Percentiles rank a stretch among this genome's conserved stretches.
Conservation (phyloP, 2,113 vertebrate genomes). For the Spea multiplicata region DNA sequence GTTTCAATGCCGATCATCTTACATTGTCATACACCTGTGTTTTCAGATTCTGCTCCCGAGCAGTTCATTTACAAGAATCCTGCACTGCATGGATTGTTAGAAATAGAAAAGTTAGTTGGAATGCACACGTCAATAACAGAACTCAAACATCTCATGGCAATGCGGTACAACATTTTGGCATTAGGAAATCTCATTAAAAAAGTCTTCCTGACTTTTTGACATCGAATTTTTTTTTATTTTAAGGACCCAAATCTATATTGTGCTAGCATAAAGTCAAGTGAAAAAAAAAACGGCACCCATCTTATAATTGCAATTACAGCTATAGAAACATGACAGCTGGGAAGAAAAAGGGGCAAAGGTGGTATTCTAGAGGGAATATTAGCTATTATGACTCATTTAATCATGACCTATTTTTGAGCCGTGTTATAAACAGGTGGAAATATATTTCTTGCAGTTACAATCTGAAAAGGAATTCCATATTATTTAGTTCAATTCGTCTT, state of each 20-base stretch:
- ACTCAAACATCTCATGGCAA: neutral
- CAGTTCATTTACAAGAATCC: neutral
- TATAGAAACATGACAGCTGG: conserved; percentile 16
- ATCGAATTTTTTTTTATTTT: neutral
- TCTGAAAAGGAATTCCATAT: neutral
- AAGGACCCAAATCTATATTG: neutral
- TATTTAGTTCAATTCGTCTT: neutral
- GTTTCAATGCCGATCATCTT: neutral
- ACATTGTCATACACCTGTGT: neutral
- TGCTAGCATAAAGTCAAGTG: neutral
- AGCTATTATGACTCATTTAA: conserved; percentile 19
- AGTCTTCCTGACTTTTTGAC: neutral
- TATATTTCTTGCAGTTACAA: neutral
- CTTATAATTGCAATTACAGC: conserved; percentile 16
- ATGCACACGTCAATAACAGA: neutral
- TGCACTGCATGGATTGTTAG: neutral
- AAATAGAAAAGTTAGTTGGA: neutral
- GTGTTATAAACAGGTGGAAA: neutral
- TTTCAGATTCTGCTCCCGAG: neutral
- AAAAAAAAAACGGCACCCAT: conserved; percentile 6
- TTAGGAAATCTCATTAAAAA: conserved; percentile 7
- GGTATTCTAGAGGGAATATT: neutral
- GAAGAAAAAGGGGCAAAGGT: conserved; percentile 9
- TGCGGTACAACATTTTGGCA: neutral
- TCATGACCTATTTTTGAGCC: conserved; percentile 4